Conservation (phyloP, 1,140 invertebrate species). For the Wiebesia pumilae region DNA sequence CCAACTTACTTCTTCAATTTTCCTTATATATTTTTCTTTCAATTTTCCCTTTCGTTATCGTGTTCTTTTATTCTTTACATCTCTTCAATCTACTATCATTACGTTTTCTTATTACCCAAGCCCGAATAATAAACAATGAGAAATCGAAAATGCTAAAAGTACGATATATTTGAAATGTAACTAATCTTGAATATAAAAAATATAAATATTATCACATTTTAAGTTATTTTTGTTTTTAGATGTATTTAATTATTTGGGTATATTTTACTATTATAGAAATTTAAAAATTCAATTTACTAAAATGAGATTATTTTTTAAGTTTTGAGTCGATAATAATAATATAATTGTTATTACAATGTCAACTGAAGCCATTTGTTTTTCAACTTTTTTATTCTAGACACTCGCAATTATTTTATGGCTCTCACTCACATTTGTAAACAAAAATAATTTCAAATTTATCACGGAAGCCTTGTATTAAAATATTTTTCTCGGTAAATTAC, state of each 20-base stretch:
- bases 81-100: background rate
- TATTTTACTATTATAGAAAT: background rate
- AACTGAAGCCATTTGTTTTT: too few relatives aligned
- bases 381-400: too few relatives aligned
- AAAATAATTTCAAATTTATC: too few relatives aligned
- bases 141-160: background rate
- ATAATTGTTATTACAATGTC: too few relatives aligned
- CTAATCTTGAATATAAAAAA: background rate
- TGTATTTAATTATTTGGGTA: background rate
- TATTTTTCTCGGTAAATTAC: too few relatives aligned
- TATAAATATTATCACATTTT: background rate
- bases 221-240: background rate
- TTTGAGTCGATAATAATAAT: too few relatives aligned
- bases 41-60: background rate
- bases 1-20: background rate
- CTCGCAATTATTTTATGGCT: too few relatives aligned
- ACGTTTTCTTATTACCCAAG: background rate
- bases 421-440: too few relatives aligned
- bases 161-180: background rate
- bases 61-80: slow-evolving; percentile 19
- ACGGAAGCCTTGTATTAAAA: too few relatives aligned
- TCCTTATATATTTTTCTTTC: background rate
- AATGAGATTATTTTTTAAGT: background rate
- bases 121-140: background rate
- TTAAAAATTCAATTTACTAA: background rate